A percentile compares a stretch with the other conserved stretches of the same genome.
Conservation (phyloP, 2,888 invertebrate genomes). For the Oscheius sp. region DNA sequence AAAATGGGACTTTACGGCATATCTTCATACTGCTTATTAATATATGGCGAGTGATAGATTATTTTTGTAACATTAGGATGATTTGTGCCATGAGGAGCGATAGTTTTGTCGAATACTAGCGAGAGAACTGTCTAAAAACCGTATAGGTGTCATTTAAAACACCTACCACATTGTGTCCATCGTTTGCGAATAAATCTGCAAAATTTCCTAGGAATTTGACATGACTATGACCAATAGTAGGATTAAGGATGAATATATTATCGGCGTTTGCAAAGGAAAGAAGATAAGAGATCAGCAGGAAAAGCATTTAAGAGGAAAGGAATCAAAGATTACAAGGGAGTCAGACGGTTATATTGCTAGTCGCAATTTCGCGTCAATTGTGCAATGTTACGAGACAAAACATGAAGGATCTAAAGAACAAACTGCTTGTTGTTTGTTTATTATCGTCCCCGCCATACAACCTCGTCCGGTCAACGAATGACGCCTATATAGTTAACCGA, state of each 20-base stretch:
- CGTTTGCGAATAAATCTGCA: neutral
- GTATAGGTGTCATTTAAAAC: neutral
- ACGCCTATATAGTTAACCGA: no score
- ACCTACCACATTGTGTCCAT: conserved; percentile 16
- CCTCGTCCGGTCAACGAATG: no score
- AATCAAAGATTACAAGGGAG: no score
- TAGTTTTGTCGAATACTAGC: neutral
- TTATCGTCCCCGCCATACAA: no score
- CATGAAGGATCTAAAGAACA: no score
- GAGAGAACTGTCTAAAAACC: conserved; percentile 4
- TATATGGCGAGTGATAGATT: neutral
- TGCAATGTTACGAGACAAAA: no score
- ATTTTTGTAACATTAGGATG: conserved; percentile 1
- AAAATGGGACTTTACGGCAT: neutral
- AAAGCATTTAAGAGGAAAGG: no score
- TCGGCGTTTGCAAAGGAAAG: no score
- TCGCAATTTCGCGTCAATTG: no score
- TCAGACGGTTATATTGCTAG: no score
- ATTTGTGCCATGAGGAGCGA: neutral
- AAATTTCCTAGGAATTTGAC: conserved; percentile 10
- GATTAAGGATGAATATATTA: conserved; percentile 6
- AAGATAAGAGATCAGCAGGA: no score
- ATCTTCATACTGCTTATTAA: neutral
- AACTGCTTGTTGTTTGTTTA: no score
- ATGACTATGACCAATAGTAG: conserved; percentile 9